phyloP scores from a whole-genome alignment of 2,113 vertebrate genomes.

The Irena cyanogastra region DNA sequence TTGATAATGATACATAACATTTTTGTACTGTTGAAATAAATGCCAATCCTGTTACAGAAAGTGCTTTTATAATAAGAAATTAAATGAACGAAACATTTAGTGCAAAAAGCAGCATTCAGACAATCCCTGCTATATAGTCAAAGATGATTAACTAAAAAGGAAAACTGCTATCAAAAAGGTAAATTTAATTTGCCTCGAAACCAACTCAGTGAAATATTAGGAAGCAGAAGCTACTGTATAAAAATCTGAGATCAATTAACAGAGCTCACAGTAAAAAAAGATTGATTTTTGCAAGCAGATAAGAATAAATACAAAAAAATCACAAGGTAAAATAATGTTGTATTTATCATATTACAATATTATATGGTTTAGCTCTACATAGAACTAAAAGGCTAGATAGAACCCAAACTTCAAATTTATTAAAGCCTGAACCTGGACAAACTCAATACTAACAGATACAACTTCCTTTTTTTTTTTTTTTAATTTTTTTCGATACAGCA shows the following conservation, averaged over 20 bases:
- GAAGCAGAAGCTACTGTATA: background rate
- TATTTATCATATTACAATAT: background rate
- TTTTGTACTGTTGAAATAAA: background rate
- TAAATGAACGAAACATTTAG: background rate
- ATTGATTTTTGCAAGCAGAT: background rate
- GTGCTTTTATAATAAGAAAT: background rate
- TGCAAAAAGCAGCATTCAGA: background rate
- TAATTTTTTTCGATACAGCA: background rate
- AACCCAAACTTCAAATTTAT: background rate
- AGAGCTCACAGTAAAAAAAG: background rate
- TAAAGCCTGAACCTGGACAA: background rate
- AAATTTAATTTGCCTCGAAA: background rate
- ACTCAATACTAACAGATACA: background rate
- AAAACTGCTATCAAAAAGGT: background rate
- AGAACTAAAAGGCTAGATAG: background rate
- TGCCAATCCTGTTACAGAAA: background rate
- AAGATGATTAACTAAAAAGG: background rate
- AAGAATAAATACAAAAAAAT: background rate
- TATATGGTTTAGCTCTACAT: background rate
- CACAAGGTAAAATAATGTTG: background rate
- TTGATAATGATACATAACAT: constrained; percentile 17
- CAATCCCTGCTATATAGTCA: background rate
- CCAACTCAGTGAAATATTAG: background rate
- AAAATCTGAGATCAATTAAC: constrained; percentile 20
- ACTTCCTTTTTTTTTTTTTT: background rate